These are phyloP conservation scores for Lutjanus campechanus DNA, from an alignment of 2,797 vertebrate genomes.

Conservation along the genomic window DNA sequence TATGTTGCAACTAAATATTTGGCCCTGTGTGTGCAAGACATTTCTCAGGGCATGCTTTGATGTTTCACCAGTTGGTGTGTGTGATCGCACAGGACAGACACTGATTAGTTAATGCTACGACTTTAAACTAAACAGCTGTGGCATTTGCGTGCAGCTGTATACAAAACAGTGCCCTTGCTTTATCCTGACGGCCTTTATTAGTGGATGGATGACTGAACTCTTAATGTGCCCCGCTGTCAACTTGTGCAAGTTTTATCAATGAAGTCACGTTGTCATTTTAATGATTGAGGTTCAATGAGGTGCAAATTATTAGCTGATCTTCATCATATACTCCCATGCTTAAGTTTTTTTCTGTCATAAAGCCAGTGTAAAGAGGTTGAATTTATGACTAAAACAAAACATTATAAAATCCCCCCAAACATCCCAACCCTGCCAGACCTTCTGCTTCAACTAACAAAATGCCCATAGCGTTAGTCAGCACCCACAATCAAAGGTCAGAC, in stretches of 20 bases:
- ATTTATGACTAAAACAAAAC: conserved; percentile 67
- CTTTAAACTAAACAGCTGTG: conserved; percentile 55
- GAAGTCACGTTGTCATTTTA: conserved; percentile 32
- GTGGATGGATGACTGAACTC: conserved; percentile 56
- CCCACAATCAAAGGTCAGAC: conserved; percentile 81
- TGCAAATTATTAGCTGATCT: conserved; percentile 27
- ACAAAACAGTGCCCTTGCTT: conserved; percentile 55
- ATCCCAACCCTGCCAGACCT: conserved; percentile 53
- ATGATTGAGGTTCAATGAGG: conserved; percentile 19
- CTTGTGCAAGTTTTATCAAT: conserved; percentile 52
- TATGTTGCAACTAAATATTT: conserved; percentile 43
- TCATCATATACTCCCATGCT: background rate
- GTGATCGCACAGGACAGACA: conserved; percentile 27
- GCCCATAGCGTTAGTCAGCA: conserved; percentile 77
- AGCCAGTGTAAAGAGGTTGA: conserved; percentile 24
- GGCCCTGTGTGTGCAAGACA: conserved; percentile 27
- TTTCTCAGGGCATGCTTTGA: conserved; percentile 41
- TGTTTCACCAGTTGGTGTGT: conserved; percentile 35
- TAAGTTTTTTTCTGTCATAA: conserved; percentile 34
- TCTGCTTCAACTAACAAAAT: conserved; percentile 73
- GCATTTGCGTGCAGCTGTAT: conserved; percentile 57
- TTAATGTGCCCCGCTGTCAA: conserved; percentile 52
- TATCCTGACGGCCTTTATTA: conserved; percentile 45
- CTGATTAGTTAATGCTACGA: conserved; percentile 41
- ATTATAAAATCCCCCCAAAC: conserved; percentile 42